Evolutionary conservation across 2,888 invertebrate genomes (phyloP), one percentile per base, ranked within the genome.

Genomic region (Hybos culiciformis): DNA sequence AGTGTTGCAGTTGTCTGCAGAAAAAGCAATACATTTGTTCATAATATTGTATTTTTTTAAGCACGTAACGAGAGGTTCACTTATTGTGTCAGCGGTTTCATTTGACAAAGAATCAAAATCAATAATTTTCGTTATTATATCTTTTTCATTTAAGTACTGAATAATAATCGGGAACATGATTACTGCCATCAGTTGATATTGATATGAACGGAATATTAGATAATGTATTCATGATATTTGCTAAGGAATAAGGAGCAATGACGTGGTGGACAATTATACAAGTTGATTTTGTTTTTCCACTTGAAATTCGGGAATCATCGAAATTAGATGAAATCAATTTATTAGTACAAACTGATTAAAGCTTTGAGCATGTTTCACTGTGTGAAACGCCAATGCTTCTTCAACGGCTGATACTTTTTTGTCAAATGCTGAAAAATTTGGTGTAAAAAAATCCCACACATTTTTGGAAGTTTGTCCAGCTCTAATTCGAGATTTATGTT

Each of bases 1-100:
- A 9, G 45, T 48, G 24, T 46, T 46, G 32, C 40, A 43, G 37
- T 46, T 46, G 23, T 46, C 46, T 12, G 32, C 46, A 17, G 19
- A 29, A 36, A 39, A 46, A 14, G 43, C 43, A 12, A 40, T 14
- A 32, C 43, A 46, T 18, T 46, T 46, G n/a, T 23, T 9, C 15
- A 19, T 14, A 4, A 23, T n/a, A 11, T 34, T 34, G 11, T 34
- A 7, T 34, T 34, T 34, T 17, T 19, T 5, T 34, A 34, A 34
- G 29, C 29, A 29, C n/a, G 11, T 29, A 5, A 29, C 5, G 11
- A 29, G 4, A 29, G 11, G 11, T 29, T 29, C 29, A 29, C 29
- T 29, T n/a, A 29, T 9, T 29, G 29, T 29, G 11, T 29, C 29
- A 4, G 29, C 29, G 4, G 29, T 29, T 29, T 29, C 29, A 9